Evolutionary conservation across 2,888 invertebrate species (phyloP).

Genomic region (Melolontha melolontha): DNA sequence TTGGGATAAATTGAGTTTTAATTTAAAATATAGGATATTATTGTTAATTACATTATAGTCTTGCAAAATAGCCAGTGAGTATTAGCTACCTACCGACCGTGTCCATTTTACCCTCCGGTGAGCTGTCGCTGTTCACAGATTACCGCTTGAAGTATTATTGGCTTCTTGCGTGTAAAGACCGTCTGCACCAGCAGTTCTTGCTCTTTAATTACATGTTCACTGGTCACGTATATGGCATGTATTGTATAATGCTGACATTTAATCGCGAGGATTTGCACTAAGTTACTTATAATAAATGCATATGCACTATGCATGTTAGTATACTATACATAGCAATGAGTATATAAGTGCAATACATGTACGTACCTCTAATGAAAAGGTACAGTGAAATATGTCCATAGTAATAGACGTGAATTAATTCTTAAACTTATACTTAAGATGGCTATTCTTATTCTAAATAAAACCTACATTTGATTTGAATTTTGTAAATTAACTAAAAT

Average conservation of each 20-base stretch:
- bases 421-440: too few species aligned
- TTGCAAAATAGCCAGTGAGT: too few species aligned
- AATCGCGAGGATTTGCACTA: slow-evolving; percentile 44
- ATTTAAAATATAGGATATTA: slow-evolving; percentile 31
- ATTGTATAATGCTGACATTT: slow-evolving; percentile 50
- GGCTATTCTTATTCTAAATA: too few species aligned
- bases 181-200: slow-evolving; percentile 48
- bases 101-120: slow-evolving; percentile 46
- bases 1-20: slow-evolving; percentile 27
- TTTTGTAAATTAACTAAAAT: too few species aligned
- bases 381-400: too few species aligned
- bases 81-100: slow-evolving; percentile 34
- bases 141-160: slow-evolving; percentile 53
- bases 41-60: slow-evolving; percentile 5
- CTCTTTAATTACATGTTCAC: slow-evolving; percentile 53
- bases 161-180: slow-evolving; percentile 53
- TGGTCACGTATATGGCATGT: slow-evolving; percentile 49
- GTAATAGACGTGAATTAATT: too few species aligned
- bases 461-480: too few species aligned
- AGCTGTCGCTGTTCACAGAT: slow-evolving; percentile 51
- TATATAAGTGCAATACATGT: background rate
- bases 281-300: slow-evolving; percentile 40
- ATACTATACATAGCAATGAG: slow-evolving; percentile 1
- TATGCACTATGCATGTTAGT: background rate
- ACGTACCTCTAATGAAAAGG: too few species aligned